Base-by-base conservation (phyloP, 30 jellyfish, hydroid and myxozoan genomes). In the Aurelia sp. region DNA sequence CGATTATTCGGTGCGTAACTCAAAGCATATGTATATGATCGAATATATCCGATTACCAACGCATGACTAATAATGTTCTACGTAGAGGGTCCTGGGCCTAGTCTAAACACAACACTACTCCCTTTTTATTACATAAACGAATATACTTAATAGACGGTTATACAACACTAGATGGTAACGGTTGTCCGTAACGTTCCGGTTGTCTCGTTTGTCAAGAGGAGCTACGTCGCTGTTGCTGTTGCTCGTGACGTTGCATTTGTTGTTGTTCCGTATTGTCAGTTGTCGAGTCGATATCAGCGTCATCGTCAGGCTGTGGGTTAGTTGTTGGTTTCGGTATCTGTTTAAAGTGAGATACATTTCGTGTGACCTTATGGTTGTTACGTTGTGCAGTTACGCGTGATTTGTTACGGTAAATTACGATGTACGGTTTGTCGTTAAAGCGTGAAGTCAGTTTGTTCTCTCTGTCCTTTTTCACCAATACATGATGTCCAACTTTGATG, bases 301-400 rank as follows among this genome's bases (percentile, higher is more conserved):
- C 33, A 27, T 27, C 33, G 33, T 27, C 33, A 27, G 33, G 2
- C 33, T 27, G 33, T 27, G 33, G 1, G 33, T 27, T 27, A 27
- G 33, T 9, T n/a, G n/a, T n/a, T 72, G 83, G 83, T 33, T 15
- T 66, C 47, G 50, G 50, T 37, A 37, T 37, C 50, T 37, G 50
- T 37, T 57, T 51, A 48, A 74, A 74, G 52, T 44, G 79, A 17
- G 75, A 74, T 18, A 74, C 86, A 82, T 53, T 74, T 19, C 86
- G 55, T 74, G 78, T 57, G 11, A 71, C 66, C 20, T 71, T 21
- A 71, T 71, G 82, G 19, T 37, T 37, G 31, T 71, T 37, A 71
- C 82, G 82, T 21, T 21, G 82, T 15, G 89, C 89, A 31, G 92
- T 82, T 53, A 82, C 78, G n/a, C 78, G 87, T 37, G 58, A 31